Conservation (phyloP, 2,888 invertebrate genomes). For the Drosophila gaucha region DNA sequence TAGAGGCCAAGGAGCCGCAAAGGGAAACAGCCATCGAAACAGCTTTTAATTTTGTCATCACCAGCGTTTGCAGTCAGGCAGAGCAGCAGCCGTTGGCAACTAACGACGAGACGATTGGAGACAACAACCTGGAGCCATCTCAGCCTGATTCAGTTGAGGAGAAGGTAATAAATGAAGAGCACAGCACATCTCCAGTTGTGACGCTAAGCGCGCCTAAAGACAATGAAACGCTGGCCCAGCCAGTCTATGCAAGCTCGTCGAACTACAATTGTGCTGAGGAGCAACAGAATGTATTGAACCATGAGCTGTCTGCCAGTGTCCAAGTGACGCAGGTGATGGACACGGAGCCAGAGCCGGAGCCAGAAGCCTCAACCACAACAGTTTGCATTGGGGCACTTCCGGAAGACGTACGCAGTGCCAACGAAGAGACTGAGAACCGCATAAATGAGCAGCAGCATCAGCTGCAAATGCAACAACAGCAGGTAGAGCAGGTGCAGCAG, state of each 20-base stretch:
- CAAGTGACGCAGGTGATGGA: conserved; percentile 9
- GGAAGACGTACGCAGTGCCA: conserved; percentile 19
- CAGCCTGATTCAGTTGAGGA: conserved; percentile 2
- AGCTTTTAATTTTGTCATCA: conserved; percentile 66
- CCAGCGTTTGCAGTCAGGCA: conserved; percentile 71
- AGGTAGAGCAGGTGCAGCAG: conserved; percentile 40
- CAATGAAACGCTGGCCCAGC: conserved; percentile 53
- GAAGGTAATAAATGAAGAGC: background rate
- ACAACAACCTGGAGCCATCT: background rate
- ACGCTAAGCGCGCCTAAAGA: conserved; percentile 52
- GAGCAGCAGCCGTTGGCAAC: conserved; percentile 3
- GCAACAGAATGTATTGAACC: conserved; percentile 75
- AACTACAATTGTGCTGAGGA: conserved; percentile 65
- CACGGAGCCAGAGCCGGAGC: conserved; percentile 11
- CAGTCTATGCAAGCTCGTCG: conserved; percentile 16
- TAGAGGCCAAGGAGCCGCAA: conserved; percentile 8
- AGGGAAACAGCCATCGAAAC: background rate
- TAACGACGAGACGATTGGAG: background rate
- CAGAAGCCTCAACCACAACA: conserved; percentile 18
- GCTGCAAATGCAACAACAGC: too few species aligned
- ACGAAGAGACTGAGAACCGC: conserved; percentile 83
- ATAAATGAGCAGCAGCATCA: conserved; percentile 80
- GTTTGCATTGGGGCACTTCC: background rate
- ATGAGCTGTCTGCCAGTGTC: conserved; percentile 44
- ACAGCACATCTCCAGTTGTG: conserved; percentile 15